A percentile compares a stretch with the other conserved stretches of the same genome.
These are phyloP conservation scores for Sebastes flavidus DNA, from an alignment of 2,797 vertebrate species.

Conservation along the genomic window DNA sequence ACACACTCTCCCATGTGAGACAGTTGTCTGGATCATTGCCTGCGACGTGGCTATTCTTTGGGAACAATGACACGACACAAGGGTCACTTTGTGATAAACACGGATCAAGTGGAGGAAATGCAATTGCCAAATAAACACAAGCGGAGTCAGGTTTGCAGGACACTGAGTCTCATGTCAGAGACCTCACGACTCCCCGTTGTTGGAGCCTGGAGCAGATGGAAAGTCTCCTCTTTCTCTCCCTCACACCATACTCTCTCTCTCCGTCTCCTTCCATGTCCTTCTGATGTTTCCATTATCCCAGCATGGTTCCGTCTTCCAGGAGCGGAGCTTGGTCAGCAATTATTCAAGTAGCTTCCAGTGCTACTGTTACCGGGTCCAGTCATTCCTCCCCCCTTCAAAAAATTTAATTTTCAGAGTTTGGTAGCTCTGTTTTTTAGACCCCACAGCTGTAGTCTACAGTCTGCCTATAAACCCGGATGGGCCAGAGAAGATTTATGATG, in stretches of 20 bases:
- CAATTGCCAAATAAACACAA: conserved; percentile 35
- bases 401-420: conserved; percentile 27
- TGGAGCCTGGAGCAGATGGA: conserved; percentile 46
- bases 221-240: conserved; percentile 42
- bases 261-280: conserved; percentile 38
- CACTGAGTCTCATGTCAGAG: conserved; percentile 23
- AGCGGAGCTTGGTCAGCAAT: conserved; percentile 29
- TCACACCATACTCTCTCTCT: conserved; percentile 42
- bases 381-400: not conserved
- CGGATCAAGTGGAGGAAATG: conserved; percentile 22
- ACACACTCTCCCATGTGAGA: conserved; percentile 65
- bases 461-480: conserved; percentile 2
- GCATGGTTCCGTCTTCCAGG: conserved; percentile 10
- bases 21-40: conserved; percentile 49
- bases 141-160: not conserved
- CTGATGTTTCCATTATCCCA: conserved; percentile 66
- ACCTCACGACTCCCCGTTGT: conserved; percentile 20
- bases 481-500: conserved; percentile 26
- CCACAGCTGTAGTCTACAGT: not conserved
- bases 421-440: conserved; percentile 2
- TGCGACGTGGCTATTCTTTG: conserved; percentile 44
- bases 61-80: conserved; percentile 31
- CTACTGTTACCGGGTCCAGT: conserved; percentile 7
- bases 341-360: conserved; percentile 6
- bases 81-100: conserved; percentile 35